Evolutionary conservation across 2,888 invertebrate species (phyloP).

Genomic region (Dryomyza anilis): DNA sequence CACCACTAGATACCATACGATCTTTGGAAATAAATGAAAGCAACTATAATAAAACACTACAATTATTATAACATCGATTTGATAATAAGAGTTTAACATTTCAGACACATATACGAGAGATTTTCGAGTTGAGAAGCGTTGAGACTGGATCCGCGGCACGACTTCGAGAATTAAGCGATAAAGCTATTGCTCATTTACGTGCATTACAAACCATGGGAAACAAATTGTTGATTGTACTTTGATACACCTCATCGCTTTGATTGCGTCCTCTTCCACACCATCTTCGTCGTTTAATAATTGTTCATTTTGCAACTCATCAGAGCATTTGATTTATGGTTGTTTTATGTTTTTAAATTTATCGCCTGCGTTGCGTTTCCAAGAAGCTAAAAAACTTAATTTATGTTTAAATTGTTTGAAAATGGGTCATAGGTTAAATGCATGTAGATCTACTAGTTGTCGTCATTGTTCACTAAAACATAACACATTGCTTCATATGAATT

Average conservation of each 20-base stretch:
- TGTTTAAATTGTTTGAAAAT: slow-evolving; percentile 29
- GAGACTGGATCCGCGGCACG: slow-evolving; percentile 23
- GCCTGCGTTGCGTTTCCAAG: slow-evolving; percentile 13
- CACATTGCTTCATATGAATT: neutral
- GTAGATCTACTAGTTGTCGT: slow-evolving; percentile 15
- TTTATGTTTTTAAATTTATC: slow-evolving; percentile 9
- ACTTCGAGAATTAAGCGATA: slow-evolving; percentile 25
- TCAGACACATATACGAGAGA: slow-evolving; percentile 29
- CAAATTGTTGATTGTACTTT: slow-evolving; percentile 28
- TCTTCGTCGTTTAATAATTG: slow-evolving; percentile 22
- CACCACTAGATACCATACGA: slow-evolving; percentile 27
- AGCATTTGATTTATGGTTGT: slow-evolving; percentile 15
- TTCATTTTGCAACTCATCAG: slow-evolving; percentile 7
- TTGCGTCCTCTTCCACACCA: slow-evolving; percentile 16
- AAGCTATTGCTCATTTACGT: slow-evolving; percentile 24
- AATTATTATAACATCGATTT: slow-evolving; percentile 27
- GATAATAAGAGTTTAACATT: slow-evolving; percentile 27
- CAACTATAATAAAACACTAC: slow-evolving; percentile 32
- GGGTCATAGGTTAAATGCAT: slow-evolving; percentile 20
- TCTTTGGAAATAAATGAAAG: slow-evolving; percentile 29
- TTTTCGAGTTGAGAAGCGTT: slow-evolving; percentile 24
- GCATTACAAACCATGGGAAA: slow-evolving; percentile 28
- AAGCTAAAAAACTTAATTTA: slow-evolving; percentile 17
- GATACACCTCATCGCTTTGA: slow-evolving; percentile 19
- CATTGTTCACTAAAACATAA: slow-evolving; percentile 21